Evolutionary conservation across 1,140 invertebrate genomes (phyloP).

Genomic region (Megalonaias nervosa): DNA sequence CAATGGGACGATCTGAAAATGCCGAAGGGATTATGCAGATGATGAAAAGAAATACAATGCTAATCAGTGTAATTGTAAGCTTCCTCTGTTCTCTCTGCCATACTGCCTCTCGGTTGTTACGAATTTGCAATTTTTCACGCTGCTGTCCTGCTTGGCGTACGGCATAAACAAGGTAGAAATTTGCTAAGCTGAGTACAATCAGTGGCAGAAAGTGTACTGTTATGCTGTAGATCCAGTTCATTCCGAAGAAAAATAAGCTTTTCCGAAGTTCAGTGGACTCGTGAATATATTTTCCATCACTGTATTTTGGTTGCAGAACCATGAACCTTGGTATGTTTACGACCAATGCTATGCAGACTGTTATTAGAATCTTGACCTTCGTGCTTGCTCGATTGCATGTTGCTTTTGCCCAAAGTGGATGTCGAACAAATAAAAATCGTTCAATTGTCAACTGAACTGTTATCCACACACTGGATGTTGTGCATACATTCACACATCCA

Average conservation of each 20-base stretch:
- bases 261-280: slow-evolving; percentile 45
- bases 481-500: slow-evolving; percentile 60
- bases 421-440: slow-evolving; percentile 58
- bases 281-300: slow-evolving; percentile 17
- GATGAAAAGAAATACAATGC: slow-evolving; percentile 63
- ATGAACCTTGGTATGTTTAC: slow-evolving; percentile 62
- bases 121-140: slow-evolving; percentile 48
- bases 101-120: slow-evolving; percentile 54
- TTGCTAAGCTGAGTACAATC: slow-evolving; percentile 48
- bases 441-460: slow-evolving; percentile 64
- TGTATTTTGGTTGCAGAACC: slow-evolving; percentile 32
- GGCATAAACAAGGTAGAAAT: slow-evolving; percentile 56
- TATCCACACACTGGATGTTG: slow-evolving; percentile 61
- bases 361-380: slow-evolving; percentile 50
- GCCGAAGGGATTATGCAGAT: slow-evolving; percentile 64
- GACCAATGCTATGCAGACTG: slow-evolving; percentile 43
- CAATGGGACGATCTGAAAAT: slow-evolving; percentile 55
- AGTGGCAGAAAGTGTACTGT: slow-evolving; percentile 56
- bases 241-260: slow-evolving; percentile 32
- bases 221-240: slow-evolving; percentile 58
- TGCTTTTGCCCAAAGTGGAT: slow-evolving; percentile 61
- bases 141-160: slow-evolving; percentile 51
- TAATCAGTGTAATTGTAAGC: slow-evolving; percentile 62
- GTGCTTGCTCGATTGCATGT: slow-evolving; percentile 55
- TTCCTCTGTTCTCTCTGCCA: slow-evolving; percentile 59